phyloP scores from a whole-genome alignment of 35 echinoderm and acorn worm species.

The Eucidaris tribuloides region DNA sequence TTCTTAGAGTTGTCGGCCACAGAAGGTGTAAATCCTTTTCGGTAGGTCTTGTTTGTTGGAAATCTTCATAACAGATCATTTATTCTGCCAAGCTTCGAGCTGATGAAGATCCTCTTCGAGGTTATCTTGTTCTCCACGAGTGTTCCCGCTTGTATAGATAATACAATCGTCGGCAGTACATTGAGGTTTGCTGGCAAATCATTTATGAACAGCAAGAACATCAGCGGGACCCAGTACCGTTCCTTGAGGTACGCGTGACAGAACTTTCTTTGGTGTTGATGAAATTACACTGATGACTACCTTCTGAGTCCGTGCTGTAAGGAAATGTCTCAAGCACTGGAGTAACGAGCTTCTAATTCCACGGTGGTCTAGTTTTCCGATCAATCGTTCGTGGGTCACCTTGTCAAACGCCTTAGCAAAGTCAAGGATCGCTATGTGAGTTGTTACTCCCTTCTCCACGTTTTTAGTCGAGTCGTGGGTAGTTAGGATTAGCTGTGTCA shows the following conservation, averaged over 20 bases:
- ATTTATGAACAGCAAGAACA: not conserved
- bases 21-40: no score
- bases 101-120: no score
- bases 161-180: no score
- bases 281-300: not conserved
- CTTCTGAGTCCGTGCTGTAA: not conserved
- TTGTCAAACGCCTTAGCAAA: constrained; percentile 38
- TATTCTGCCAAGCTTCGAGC: no score
- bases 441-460: not conserved
- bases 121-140: no score
- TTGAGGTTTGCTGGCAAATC: not conserved
- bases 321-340: not conserved
- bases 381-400: constrained; percentile 10
- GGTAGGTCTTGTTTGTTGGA: no score
- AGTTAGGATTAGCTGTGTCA: not conserved
- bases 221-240: not conserved
- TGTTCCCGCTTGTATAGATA: no score
- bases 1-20: no score
- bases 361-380: constrained; percentile 12
- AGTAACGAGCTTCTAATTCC: not conserved
- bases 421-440: constrained; percentile 26
- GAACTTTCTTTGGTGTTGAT: not conserved
- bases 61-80: no score
- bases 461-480: not conserved
- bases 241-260: not conserved